Conservation (phyloP, 2,113 vertebrate genomes). For the Sylvietta virens region DNA sequence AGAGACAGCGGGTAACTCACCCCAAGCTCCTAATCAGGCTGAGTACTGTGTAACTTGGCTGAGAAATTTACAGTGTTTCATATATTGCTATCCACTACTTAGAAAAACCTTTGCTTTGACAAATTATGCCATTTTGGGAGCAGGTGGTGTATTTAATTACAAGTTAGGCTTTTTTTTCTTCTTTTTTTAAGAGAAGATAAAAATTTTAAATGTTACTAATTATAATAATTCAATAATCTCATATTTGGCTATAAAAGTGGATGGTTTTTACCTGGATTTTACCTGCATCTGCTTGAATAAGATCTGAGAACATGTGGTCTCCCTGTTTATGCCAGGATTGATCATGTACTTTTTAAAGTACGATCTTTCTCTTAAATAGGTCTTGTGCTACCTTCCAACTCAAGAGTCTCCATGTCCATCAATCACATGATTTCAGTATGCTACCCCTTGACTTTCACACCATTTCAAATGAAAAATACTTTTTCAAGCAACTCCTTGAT, state of each 20-base stretch:
- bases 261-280: neutral
- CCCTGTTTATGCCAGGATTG: neutral
- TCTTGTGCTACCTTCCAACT: neutral
- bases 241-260: neutral
- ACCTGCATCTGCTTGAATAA: neutral
- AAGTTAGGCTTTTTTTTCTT: neutral
- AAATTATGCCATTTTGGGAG: neutral
- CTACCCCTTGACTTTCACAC: neutral
- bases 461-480: neutral
- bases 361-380: neutral
- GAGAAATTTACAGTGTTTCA: neutral
- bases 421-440: neutral
- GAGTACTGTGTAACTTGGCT: neutral
- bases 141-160: neutral
- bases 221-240: neutral
- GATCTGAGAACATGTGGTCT: neutral
- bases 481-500: neutral
- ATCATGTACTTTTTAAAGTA: neutral
- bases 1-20: neutral
- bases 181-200: neutral
- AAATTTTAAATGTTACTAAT: neutral
- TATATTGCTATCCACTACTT: neutral
- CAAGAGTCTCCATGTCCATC: neutral
- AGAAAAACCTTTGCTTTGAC: neutral
- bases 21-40: neutral